Evolutionary conservation across 2,888 invertebrate species (phyloP).

Genomic region (Agonopterix heracliana): DNA sequence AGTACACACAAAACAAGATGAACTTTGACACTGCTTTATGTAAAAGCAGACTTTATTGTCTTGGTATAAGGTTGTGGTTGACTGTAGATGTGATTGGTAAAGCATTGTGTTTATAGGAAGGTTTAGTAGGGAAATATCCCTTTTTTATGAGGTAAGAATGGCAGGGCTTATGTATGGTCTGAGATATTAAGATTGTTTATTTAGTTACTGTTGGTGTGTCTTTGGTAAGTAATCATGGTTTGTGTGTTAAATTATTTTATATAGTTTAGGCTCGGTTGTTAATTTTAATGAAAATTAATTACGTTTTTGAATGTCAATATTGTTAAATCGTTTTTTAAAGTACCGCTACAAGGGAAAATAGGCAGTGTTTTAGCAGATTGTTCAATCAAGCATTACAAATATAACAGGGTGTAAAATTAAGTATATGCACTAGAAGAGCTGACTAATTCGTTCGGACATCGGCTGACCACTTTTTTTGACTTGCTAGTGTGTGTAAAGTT

Average conservation of each 20-base stretch:
- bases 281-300: no score
- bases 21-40: neutral
- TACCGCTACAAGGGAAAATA: no score
- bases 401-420: no score
- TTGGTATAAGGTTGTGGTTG: slow-evolving; percentile 17
- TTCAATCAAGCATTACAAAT: no score
- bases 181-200: slow-evolving; percentile 63
- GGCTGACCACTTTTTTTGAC: no score
- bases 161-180: slow-evolving; percentile 57
- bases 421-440: no score
- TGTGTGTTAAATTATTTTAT: neutral
- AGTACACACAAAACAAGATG: slow-evolving; percentile 25
- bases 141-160: slow-evolving; percentile 70
- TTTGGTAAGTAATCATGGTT: neutral
- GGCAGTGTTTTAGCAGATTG: no score
- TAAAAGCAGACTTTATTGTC: slow-evolving; percentile 18
- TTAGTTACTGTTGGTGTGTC: slow-evolving; percentile 27
- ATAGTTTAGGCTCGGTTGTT: neutral
- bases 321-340: no score
- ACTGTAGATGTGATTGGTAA: slow-evolving; percentile 18
- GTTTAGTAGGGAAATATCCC: slow-evolving; percentile 68
- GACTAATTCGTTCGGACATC: no score
- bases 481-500: no score
- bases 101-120: slow-evolving; percentile 58
- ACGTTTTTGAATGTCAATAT: no score